phyloP scores from a whole-genome alignment of 2,113 vertebrate genomes.

The Girardinichthys multiradiatus region DNA sequence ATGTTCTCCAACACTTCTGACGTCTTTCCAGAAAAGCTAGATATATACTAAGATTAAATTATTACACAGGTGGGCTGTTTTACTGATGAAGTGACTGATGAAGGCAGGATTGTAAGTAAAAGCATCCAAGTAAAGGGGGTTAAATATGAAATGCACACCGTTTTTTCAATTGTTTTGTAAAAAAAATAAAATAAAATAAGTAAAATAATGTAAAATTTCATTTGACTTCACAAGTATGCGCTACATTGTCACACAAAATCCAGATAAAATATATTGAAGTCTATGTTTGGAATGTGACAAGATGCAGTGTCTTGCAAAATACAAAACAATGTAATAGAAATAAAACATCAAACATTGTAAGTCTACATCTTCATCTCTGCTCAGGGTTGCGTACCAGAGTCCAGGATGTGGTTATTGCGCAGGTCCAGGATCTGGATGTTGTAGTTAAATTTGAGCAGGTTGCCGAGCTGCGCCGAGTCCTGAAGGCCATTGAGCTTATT shows the following conservation, averaged over 20 bases:
- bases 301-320: not conserved
- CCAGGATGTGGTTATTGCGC: slow-evolving; percentile 92
- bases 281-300: not conserved
- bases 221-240: no score
- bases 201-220: no score
- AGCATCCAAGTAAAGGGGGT: not conserved
- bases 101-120: no score
- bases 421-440: slow-evolving; percentile 93
- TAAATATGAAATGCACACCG: not conserved
- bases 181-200: not conserved
- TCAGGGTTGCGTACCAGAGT: slow-evolving; percentile 83
- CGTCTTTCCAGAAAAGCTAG: no score
- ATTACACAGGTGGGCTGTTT: no score
- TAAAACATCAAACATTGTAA: not conserved
- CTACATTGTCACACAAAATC: not conserved
- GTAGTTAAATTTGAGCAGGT: slow-evolving; percentile 94
- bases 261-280: not conserved
- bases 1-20: no score
- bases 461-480: slow-evolving; percentile 93
- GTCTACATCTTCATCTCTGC: not conserved
- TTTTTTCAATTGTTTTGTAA: not conserved
- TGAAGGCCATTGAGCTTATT: slow-evolving; percentile 94
- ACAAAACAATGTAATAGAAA: not conserved
- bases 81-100: no score
- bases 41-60: no score